phyloP scores from a whole-genome alignment of 53 echinoderm and acorn worm species.

The Apostichopus leukothele region DNA sequence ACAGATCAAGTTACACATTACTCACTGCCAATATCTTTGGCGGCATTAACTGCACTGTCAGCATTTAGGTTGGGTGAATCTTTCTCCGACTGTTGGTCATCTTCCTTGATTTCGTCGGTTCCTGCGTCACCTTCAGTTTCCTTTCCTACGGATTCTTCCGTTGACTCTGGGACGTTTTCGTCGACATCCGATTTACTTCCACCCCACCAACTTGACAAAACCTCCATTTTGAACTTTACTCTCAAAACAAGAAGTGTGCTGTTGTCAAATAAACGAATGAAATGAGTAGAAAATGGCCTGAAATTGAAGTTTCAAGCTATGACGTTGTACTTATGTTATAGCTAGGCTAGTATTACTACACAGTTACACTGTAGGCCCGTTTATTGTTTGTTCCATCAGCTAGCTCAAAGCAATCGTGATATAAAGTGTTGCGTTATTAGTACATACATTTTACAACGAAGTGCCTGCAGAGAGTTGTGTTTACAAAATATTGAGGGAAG shows the following conservation, averaged over 20 bases:
- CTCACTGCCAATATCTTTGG: conserved; percentile 93
- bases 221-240: conserved; percentile 60
- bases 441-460: not conserved
- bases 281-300: too few species aligned
- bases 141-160: conserved; percentile 30
- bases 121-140: conserved; percentile 29
- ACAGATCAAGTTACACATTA: not conserved
- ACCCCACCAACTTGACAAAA: conserved; percentile 93
- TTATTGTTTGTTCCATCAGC: too few species aligned
- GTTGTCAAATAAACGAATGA: not conserved
- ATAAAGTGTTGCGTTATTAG: not conserved
- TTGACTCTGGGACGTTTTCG: not conserved
- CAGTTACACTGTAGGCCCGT: too few species aligned
- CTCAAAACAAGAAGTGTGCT: not conserved
- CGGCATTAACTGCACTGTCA: conserved; percentile 75
- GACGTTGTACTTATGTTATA: too few species aligned
- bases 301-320: too few species aligned
- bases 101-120: conserved; percentile 8
- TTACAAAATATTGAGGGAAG: conserved; percentile 9
- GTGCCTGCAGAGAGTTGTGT: not conserved
- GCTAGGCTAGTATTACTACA: too few species aligned
- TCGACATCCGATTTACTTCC: conserved; percentile 21
- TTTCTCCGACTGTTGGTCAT: conserved; percentile 42
- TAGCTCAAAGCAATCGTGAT: too few species aligned
- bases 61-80: conserved; percentile 38